phyloP scores from a whole-genome alignment of 2,888 invertebrate genomes.

The Linyphia triangularis region DNA sequence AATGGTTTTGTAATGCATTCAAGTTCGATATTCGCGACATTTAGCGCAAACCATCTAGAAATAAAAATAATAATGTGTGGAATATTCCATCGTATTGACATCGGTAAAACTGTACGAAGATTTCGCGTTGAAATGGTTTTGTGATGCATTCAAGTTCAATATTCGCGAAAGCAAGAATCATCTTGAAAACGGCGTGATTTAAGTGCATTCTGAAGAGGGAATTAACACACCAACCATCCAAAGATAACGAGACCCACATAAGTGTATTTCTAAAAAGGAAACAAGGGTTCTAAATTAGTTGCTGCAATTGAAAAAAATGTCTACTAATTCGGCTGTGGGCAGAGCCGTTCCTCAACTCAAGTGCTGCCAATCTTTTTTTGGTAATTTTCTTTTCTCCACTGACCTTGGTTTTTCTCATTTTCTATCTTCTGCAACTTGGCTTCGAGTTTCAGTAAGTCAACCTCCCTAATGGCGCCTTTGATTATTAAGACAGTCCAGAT shows the following conservation, averaged over 20 bases:
- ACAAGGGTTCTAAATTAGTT: not conserved
- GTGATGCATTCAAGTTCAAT: too few species aligned
- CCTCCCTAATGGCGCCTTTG: conserved; percentile 61
- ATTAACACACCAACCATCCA: conserved; percentile 52
- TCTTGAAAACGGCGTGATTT: conserved; percentile 44
- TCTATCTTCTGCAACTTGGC: conserved; percentile 56
- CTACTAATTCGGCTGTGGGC: conserved; percentile 43
- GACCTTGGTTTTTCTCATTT: conserved; percentile 58
- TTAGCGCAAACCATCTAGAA: too few species aligned
- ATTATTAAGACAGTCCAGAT: conserved; percentile 61
- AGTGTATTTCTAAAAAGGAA: not conserved
- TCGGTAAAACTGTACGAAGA: too few species aligned
- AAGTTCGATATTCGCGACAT: too few species aligned
- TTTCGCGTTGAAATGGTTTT: too few species aligned
- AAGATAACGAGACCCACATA: conserved; percentile 31
- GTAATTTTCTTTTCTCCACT: conserved; percentile 16
- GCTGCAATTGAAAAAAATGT: conserved; percentile 7
- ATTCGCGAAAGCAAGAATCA: not conserved
- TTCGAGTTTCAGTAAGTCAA: conserved; percentile 66
- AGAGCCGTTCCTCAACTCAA: conserved; percentile 56
- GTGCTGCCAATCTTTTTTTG: conserved; percentile 44
- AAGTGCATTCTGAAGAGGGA: conserved; percentile 25
- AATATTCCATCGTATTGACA: too few species aligned
- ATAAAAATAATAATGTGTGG: too few species aligned
- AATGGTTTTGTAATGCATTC: too few species aligned